Conservation (phyloP, 2,797 vertebrate species). For the Myotis myotis region DNA sequence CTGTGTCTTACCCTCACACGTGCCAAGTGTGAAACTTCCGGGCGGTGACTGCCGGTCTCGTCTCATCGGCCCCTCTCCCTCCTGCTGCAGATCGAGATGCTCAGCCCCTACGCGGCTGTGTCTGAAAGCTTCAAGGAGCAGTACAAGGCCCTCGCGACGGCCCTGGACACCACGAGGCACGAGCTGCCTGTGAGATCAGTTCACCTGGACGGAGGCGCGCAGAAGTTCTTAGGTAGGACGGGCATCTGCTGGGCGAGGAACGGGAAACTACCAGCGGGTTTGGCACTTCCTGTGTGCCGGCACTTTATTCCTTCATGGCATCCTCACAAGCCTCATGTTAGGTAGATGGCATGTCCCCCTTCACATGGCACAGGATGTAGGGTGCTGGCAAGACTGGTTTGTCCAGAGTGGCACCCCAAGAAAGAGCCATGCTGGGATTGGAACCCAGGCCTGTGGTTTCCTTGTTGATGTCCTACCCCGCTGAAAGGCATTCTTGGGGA, state of each 20-base stretch:
- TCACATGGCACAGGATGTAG: neutral
- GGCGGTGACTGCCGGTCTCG: accelerated
- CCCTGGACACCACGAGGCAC: conserved; percentile 90
- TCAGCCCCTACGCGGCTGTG: conserved; percentile 83
- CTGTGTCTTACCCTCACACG: neutral
- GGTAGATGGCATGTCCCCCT: accelerated
- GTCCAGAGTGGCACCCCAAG: neutral
- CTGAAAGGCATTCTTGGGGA: neutral
- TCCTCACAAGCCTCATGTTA: neutral
- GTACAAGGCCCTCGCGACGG: conserved; percentile 88
- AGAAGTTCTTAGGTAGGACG: conserved; percentile 87
- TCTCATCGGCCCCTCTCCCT: neutral
- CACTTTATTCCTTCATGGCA: neutral
- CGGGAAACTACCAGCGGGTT: accelerated
- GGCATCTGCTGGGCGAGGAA: accelerated
- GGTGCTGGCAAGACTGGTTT: neutral
- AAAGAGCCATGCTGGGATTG: neutral
- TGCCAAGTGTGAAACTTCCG: accelerated
- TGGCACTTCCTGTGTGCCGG: neutral
- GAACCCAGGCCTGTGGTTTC: neutral
- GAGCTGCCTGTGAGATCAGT: conserved; percentile 89
- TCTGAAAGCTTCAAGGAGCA: conserved; percentile 85
- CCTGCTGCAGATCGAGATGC: conserved; percentile 83
- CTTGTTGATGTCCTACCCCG: neutral
- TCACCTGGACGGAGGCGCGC: conserved; percentile 84